These are phyloP conservation scores for Epizoanthus scotinus DNA, from an alignment of 92 coral and sea anemone genomes.

Conservation along the genomic window DNA sequence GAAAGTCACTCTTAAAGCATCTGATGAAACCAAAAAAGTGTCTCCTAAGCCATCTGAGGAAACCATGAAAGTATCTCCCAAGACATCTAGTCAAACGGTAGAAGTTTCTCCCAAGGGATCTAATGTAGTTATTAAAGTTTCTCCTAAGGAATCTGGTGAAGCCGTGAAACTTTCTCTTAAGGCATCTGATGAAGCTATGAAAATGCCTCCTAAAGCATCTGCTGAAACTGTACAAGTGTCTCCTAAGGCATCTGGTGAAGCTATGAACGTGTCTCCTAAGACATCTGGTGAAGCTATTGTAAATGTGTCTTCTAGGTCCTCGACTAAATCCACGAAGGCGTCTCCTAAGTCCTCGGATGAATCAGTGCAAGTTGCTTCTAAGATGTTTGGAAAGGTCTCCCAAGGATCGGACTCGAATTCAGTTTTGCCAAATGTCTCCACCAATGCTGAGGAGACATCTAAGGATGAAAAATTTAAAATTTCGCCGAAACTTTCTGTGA, in stretches of 20 bases:
- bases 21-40: constrained; percentile 10
- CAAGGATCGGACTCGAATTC: neutral
- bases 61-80: too few species aligned
- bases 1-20: constrained; percentile 23
- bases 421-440: neutral
- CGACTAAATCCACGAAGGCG: neutral
- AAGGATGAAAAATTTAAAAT: constrained; percentile 22
- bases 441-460: constrained; percentile 31
- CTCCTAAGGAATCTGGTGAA: too few species aligned
- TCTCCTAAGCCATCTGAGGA: constrained; percentile 5
- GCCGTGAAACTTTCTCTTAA: neutral
- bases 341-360: constrained; percentile 24
- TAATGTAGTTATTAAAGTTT: neutral
- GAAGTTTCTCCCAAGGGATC: constrained; percentile 15
- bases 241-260: neutral
- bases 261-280: neutral
- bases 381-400: neutral
- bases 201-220: constrained; percentile 20
- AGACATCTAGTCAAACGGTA: constrained; percentile 13
- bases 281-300: constrained; percentile 12
- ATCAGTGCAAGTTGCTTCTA: neutral
- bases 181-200: neutral
- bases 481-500: constrained; percentile 23
- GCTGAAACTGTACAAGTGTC: constrained; percentile 3
- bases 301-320: neutral